Conservation (phyloP, 1,140 invertebrate genomes). For the Pinna nobilis region DNA sequence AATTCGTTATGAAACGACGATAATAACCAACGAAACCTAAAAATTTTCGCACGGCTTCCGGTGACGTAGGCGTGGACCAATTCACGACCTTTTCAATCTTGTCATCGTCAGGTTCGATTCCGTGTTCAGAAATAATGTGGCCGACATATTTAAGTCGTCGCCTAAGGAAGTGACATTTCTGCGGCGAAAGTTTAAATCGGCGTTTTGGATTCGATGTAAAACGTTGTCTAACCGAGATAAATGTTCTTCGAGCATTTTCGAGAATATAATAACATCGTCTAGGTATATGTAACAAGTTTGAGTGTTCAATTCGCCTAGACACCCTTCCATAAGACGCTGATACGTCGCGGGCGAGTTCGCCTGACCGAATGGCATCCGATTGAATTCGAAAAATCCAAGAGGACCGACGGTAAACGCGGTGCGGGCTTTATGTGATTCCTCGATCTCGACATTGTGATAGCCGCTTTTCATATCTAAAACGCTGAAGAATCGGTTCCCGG, state of each 20-base stretch:
- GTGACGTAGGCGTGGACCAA: slow-evolving; percentile 22
- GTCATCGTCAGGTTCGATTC: slow-evolving; percentile 29
- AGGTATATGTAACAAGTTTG: slow-evolving; percentile 1
- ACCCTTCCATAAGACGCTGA: background rate
- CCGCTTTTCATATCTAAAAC: background rate
- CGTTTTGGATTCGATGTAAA: background rate
- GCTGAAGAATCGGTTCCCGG: background rate
- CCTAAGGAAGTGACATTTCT: slow-evolving; percentile 44
- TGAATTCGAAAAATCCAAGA: too few species aligned
- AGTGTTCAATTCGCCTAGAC: background rate
- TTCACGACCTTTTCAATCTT: slow-evolving; percentile 21
- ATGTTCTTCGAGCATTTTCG: background rate
- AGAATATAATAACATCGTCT: background rate
- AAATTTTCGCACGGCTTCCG: slow-evolving; percentile 31
- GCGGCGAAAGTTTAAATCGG: slow-evolving; percentile 24
- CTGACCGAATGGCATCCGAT: background rate
- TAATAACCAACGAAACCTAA: slow-evolving; percentile 44
- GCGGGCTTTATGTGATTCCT: background rate
- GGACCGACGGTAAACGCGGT: background rate
- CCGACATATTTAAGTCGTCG: slow-evolving; percentile 48
- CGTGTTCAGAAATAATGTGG: slow-evolving; percentile 40
- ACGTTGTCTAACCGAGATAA: background rate
- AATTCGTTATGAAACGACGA: slow-evolving; percentile 22
- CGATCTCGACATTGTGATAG: too few species aligned
- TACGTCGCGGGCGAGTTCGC: background rate